These are phyloP conservation scores for Paradoxurus hermaphroditus DNA, from an alignment of 2,113 vertebrate species.

Conservation along the genomic window DNA sequence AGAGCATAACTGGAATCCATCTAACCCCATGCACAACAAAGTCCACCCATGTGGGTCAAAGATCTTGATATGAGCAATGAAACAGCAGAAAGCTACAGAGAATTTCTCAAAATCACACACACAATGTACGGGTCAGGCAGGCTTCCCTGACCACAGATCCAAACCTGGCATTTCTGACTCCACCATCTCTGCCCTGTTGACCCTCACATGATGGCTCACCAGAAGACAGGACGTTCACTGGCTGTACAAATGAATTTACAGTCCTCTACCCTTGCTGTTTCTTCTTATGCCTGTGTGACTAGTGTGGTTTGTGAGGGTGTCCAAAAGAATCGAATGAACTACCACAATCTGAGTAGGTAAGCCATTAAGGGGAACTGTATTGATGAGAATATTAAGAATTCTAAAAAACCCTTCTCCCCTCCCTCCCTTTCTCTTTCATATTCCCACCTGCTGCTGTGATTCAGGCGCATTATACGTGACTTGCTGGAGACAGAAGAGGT, in stretches of 20 bases:
- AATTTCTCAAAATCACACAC: not conserved
- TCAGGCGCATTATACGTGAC: conserved; percentile 93
- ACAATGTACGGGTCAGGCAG: not conserved
- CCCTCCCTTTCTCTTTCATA: conserved; percentile 1
- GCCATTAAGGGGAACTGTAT: not conserved
- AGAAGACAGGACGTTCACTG: not conserved
- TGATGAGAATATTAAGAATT: not conserved
- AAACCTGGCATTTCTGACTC: not conserved
- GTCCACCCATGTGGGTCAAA: not conserved
- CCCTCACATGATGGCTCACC: too few relatives aligned
- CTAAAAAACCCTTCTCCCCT: not conserved
- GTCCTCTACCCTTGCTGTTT: not conserved
- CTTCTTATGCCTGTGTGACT: not conserved
- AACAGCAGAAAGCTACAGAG: not conserved
- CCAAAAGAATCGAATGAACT: not conserved
- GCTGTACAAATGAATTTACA: not conserved
- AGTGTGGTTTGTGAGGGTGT: not conserved
- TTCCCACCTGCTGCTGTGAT: not conserved
- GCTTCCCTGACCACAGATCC: not conserved
- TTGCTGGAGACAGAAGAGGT: conserved; percentile 95
- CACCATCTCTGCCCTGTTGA: not conserved
- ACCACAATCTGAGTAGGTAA: not conserved
- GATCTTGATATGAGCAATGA: not conserved
- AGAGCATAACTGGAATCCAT: not conserved
- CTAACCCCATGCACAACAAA: not conserved